Evolutionary conservation across 1,140 invertebrate genomes (phyloP), one percentile per base, ranked within the genome.

Genomic region (Dendrolimus punctatus): DNA sequence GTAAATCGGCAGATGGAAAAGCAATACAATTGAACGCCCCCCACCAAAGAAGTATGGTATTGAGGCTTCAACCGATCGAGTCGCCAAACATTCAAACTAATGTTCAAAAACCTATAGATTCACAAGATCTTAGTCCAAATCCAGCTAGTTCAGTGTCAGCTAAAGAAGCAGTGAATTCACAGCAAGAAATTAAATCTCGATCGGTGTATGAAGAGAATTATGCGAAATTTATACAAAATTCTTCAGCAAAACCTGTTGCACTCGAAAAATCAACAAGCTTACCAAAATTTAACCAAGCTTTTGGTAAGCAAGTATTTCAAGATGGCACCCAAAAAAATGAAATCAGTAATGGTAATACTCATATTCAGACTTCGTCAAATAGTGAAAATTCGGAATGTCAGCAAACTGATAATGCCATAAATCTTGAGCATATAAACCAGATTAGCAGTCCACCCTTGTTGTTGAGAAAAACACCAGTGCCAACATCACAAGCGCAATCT

Each of bases 271-370:
- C 75, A 6, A 85, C 74, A 7, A 85, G 73, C 49, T 74, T 95
- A 56, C 93, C 93, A 4, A 94, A 94, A 76, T 95, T 95, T 74
- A 93, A 94, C 67, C 93, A 94, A 76, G 93, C 92, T 4, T 95
- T 95, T 72, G 92, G 93, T 5, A 93, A 93, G 77, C 85, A 88
- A 43, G 85, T 88, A 39, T 90, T 87, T 71, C 88, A 91, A 76
- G 87, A 88, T 43, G 80, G 73, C 5, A 79, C 55, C 51, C 76
- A 77, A 62, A 86, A 85, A 47, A 69, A 55, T 46, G 78, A 83
- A 37, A 63, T 77, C n/a, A 69, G 60, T 51, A 58, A 51, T 46
- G 78, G 63, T 46, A 65, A 66, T 54, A 53, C 72, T 7, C 73
- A 81, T 58, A 58, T 80, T 51, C 44, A 62, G n/a, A 49, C 67